Conservation (phyloP, 1,140 invertebrate species). For the Telenomus remus region DNA sequence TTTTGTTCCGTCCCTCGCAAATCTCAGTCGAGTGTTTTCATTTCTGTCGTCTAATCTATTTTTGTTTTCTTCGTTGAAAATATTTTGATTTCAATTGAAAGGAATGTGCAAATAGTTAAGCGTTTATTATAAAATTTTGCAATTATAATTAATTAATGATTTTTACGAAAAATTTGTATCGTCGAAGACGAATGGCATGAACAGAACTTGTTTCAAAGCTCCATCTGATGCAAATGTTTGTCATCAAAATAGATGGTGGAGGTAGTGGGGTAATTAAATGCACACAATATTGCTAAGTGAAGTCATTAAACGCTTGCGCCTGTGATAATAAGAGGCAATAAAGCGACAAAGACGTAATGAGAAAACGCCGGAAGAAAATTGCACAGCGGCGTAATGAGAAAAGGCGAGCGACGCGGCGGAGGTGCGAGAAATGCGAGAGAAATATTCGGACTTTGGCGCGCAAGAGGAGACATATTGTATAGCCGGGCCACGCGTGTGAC, state of each 20-base stretch:
- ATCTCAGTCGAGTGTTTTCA: no score
- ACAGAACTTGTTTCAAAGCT: no score
- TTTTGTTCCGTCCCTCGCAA: not conserved
- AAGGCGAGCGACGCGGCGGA: constrained; percentile 17
- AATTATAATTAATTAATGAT: no score
- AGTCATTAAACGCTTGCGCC: constrained; percentile 29
- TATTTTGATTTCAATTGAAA: no score
- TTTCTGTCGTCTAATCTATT: no score
- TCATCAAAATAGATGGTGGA: no score
- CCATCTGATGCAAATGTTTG: no score
- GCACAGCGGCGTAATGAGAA: constrained; percentile 33
- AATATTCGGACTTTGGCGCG: constrained; percentile 62
- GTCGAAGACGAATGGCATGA: no score
- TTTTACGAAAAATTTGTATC: no score
- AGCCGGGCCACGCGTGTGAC: constrained; percentile 71
- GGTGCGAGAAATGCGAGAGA: constrained; percentile 54
- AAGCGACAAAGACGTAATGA: constrained; percentile 43
- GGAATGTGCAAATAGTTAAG: no score
- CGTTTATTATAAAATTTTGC: no score
- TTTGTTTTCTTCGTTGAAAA: no score
- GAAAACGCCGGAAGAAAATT: constrained; percentile 31
- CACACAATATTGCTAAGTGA: constrained; percentile 19
- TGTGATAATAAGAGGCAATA: constrained; percentile 40
- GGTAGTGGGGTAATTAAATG: constrained; percentile 15
- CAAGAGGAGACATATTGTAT: constrained; percentile 69